Conservation (phyloP, 2,888 invertebrate species). For the Athalia circularis region DNA sequence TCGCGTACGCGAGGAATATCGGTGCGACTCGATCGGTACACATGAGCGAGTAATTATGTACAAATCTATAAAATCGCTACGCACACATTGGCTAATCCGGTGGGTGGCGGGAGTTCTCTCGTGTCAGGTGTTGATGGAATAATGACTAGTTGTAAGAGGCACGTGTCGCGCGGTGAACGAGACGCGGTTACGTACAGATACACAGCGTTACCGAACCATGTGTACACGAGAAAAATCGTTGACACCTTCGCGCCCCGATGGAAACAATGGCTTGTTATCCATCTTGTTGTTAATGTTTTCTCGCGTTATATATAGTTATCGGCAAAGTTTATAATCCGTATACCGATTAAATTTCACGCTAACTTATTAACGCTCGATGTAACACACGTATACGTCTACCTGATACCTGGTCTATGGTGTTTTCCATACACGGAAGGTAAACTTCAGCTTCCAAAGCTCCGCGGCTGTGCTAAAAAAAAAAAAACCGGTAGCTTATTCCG, state of each 20-base stretch:
- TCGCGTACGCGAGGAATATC: too few species aligned
- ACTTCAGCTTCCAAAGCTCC: too few species aligned
- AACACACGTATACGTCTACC: not conserved
- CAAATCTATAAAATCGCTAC: too few species aligned
- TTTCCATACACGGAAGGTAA: too few species aligned
- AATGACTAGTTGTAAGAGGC: slow-evolving; percentile 51
- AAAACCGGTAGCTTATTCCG: too few species aligned
- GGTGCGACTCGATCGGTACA: too few species aligned
- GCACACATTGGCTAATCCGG: not conserved
- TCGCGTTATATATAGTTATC: not conserved
- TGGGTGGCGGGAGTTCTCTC: slow-evolving; percentile 38
- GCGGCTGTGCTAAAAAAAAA: too few species aligned
- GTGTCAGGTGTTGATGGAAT: slow-evolving; percentile 54
- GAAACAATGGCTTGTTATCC: slow-evolving; percentile 15
- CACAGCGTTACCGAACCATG: not conserved
- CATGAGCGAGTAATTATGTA: too few species aligned
- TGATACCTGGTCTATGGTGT: too few species aligned
- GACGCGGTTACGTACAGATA: not conserved
- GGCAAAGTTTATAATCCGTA: not conserved
- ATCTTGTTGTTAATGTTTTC: not conserved
- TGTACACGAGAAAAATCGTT: not conserved
- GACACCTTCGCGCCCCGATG: slow-evolving; percentile 11
- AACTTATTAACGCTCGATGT: slow-evolving; percentile 10
- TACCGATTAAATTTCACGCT: not conserved
- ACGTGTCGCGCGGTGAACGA: slow-evolving; percentile 51